Evolutionary conservation across 64 coral and sea anemone genomes (phyloP), one percentile per base, ranked within the genome.

Genomic region (Platygyra sinensis): DNA sequence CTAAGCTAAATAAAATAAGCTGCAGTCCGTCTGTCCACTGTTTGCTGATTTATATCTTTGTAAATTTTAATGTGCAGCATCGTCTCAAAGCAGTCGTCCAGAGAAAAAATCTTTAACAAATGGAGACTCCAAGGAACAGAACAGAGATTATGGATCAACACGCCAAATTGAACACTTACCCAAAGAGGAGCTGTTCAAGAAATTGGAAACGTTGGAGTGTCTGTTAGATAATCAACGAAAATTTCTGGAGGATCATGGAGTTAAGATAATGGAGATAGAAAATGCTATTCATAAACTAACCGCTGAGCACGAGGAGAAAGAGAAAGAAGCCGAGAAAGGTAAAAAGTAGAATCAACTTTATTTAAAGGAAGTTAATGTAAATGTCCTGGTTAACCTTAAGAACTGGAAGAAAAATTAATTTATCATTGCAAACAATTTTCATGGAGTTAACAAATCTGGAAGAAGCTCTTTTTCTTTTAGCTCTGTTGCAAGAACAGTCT

Each of bases 261-360:
- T 51, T 10, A 85, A 85, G 81, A 85, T 85, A 50, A 62, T 72
- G 52, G 81, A 85, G 11, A 85, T 85, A 51, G 81, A 85, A 71
- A 71, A 72, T 50, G 62, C 69, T 71, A 27, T 85, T 11, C 27
- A 51, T 49, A 85, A 69, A 50, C 39, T 85, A 28, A 31, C 28
- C 14, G 39, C 9, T 24, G 81, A 85, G 10, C 46, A n/a, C 50
- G 4, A 72, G 17, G 31, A 72, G 8, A 46, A 28, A 50, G 36
- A 85, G 0, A n/a, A 72, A 50, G 9, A 71, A 84, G 36, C 19
- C 1, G 62, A 84, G 9, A n/a, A 63, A 15, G 81, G 81, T 69
- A 51, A 46, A 46, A 46, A 6, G 42, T 46, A 46, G 6, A 46
- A 46, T 46, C 42, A 46, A 7, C 42, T 46, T 46, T 46, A 46